These are phyloP conservation scores for Centroberyx gerrardi DNA, from an alignment of 2,797 vertebrate species.

Conservation along the genomic window DNA sequence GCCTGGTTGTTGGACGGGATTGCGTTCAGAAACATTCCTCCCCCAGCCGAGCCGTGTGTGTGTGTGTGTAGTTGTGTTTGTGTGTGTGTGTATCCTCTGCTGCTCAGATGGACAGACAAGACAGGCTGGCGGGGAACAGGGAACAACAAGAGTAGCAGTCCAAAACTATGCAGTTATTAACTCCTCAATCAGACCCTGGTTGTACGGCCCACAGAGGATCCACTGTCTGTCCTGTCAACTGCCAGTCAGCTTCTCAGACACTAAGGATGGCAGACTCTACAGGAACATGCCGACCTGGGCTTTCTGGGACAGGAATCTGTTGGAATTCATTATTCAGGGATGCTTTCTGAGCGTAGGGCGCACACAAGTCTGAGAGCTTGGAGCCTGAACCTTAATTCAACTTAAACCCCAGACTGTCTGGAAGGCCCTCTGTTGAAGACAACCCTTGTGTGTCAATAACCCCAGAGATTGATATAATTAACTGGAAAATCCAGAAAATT, in stretches of 20 bases:
- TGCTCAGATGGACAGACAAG: constrained; percentile 64
- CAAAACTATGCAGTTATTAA: constrained; percentile 73
- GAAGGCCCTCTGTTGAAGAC: constrained; percentile 27
- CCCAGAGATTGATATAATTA: constrained; percentile 24
- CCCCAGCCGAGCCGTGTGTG: constrained; percentile 27
- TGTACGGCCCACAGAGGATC: constrained; percentile 62
- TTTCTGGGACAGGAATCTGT: constrained; percentile 42
- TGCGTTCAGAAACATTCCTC: constrained; percentile 55
- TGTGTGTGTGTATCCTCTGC: constrained; percentile 66
- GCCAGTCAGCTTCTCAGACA: constrained; percentile 24
- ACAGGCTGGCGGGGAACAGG: constrained; percentile 44
- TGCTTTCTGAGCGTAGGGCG: constrained; percentile 29
- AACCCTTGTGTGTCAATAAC: constrained; percentile 35
- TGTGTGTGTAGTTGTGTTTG: constrained; percentile 18
- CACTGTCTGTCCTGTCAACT: constrained; percentile 58
- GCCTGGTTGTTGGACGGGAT: constrained; percentile 31
- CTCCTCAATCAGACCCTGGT: constrained; percentile 56
- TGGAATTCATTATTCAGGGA: constrained; percentile 58
- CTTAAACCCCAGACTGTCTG: constrained; percentile 45
- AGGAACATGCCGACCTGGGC: constrained; percentile 40
- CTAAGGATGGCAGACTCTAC: constrained; percentile 19
- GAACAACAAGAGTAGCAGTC: constrained; percentile 45
- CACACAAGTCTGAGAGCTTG: constrained; percentile 35
- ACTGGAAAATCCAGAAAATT: constrained; percentile 36
- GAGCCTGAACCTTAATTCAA: constrained; percentile 55